Base-by-base conservation (phyloP, 2,113 vertebrate genomes). In the Phrynocephalus versicolor region DNA sequence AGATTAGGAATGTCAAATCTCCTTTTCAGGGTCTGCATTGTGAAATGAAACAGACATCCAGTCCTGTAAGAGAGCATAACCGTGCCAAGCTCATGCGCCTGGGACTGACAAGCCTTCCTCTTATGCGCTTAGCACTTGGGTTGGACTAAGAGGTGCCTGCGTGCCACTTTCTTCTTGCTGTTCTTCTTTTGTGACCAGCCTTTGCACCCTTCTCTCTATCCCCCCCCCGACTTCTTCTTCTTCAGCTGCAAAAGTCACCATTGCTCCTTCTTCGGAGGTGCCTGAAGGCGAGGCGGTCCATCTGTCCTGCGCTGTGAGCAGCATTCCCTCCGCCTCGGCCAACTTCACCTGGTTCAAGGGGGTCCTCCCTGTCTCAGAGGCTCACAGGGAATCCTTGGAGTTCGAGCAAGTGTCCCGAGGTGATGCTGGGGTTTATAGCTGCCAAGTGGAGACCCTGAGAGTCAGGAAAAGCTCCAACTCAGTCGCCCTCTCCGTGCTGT, bases 261-360 rank as follows among this genome's bases (percentile, higher is more conserved):
- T 92, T 67, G 39, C 57, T 1, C 95, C 95, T 0, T 93, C 93
- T 7, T 0, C 78, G 0, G 87, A 0, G 0, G 65, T 95, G 77
- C 86, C 60, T 45, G 95, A 95, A 77, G 94, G 92, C 0, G 64
- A 81, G 0, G 14, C 64, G 0, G 93, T 69, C 90, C 94, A 72
- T 35, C 84, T 95, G 73, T 94, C 86, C 18, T 95, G 95, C 1
- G 25, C 10, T 1, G 75, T 94, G 35, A 87, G 79, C 90, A 91
- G 85, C 0, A 1, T 3, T 15, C 85, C 88, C 23, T 0, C 0
- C 0, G 74, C 76, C 8, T 57, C 8, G 21, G 81, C 87, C 25
- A 91, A 72, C 0, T 8, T 92, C 86, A 90, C 89, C 85, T 95
- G 95, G 95, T 94, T 89, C 88, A 89, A 41, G 10, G 88, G 95